Conservation (phyloP, 1,140 invertebrate genomes). For the Papilio glaucus region DNA sequence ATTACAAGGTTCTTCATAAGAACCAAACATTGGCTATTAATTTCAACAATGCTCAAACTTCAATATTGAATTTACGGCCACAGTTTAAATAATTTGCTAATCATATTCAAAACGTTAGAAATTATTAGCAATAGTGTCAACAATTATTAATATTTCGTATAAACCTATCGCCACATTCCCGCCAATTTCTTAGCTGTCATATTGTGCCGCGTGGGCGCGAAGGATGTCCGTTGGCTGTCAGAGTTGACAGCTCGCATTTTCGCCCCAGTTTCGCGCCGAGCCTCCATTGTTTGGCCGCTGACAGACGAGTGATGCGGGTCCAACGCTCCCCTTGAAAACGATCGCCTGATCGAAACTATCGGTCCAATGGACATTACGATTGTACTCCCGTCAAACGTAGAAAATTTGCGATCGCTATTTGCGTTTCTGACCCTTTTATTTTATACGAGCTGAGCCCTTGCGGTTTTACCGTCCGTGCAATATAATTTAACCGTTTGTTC, state of each 20-base stretch:
- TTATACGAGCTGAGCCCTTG: not conserved
- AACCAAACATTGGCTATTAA: too few relatives aligned
- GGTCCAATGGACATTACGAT: conserved; percentile 17
- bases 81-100: too few relatives aligned
- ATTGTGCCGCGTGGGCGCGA: conserved; percentile 18
- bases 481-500: too few relatives aligned
- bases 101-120: too few relatives aligned
- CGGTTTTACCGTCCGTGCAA: too few relatives aligned
- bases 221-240: conserved; percentile 28
- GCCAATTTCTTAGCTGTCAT: conserved; percentile 19
- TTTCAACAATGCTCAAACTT: too few relatives aligned
- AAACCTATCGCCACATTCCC: not conserved
- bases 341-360: conserved; percentile 10
- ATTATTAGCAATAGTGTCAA: not conserved
- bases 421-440: not conserved
- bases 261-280: conserved; percentile 22
- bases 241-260: conserved; percentile 33
- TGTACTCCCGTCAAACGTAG: not conserved
- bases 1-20: too few relatives aligned
- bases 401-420: not conserved
- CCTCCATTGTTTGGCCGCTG: conserved; percentile 17
- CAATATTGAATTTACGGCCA: too few relatives aligned
- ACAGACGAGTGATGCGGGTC: conserved; percentile 24
- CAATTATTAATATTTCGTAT: conserved; percentile 1
- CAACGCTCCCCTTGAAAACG: conserved; percentile 5